phyloP scores from a whole-genome alignment of 2,797 vertebrate genomes.

The Tympanoctomys barrerae region DNA sequence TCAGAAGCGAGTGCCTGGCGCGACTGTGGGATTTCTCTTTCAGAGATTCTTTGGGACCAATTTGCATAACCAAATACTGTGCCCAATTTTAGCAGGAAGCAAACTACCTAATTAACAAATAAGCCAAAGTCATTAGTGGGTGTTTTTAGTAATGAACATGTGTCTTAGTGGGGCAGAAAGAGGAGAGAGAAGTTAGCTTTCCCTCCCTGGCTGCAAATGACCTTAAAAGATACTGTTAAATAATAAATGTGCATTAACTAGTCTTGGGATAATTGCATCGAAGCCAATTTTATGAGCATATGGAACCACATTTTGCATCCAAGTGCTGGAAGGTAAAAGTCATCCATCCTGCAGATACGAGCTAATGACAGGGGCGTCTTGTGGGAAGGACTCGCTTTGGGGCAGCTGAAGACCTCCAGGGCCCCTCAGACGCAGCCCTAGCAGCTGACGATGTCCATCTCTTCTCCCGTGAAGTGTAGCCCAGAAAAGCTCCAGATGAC shows the following conservation, averaged over 20 bases:
- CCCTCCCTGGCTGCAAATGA: slow-evolving; percentile 48
- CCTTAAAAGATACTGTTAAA: slow-evolving; percentile 66
- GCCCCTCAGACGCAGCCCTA: not conserved
- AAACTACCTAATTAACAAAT: slow-evolving; percentile 53
- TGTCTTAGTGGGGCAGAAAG: slow-evolving; percentile 6
- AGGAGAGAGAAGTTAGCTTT: not conserved
- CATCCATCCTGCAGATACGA: not conserved
- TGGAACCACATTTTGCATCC: slow-evolving; percentile 47
- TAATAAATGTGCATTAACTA: slow-evolving; percentile 82
- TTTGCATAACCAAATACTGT: not conserved
- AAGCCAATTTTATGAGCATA: slow-evolving; percentile 65
- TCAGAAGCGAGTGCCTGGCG: slow-evolving; percentile 18
- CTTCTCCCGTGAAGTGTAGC: not conserved
- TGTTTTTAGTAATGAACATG: slow-evolving; percentile 37
- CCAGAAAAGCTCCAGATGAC: not conserved
- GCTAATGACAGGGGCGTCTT: not conserved
- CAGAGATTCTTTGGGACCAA: slow-evolving; percentile 16
- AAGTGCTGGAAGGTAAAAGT: not conserved
- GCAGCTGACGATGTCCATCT: not conserved
- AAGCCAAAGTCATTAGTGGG: not conserved
- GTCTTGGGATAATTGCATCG: slow-evolving; percentile 71
- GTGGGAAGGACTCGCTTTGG: not conserved
- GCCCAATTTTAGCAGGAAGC: slow-evolving; percentile 19
- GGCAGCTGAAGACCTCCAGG: not conserved
- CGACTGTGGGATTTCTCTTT: slow-evolving; percentile 14